A percentile compares a stretch with the other conserved stretches of the same genome.
phyloP scores from a whole-genome alignment of 2,113 vertebrate species.

The Callopanchax toddi region DNA sequence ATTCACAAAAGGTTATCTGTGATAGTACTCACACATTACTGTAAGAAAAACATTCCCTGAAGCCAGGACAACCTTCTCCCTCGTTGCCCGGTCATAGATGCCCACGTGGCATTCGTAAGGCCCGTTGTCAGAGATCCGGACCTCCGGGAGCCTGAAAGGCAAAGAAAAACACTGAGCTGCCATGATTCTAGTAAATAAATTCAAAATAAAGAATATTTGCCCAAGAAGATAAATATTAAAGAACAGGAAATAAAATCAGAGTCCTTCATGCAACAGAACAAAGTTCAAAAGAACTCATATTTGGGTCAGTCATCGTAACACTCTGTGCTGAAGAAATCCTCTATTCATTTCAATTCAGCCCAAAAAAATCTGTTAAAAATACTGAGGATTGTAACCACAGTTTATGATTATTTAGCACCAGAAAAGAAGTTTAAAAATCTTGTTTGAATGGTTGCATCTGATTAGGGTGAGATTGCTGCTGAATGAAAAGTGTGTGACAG shows the following conservation, averaged over 20 bases:
- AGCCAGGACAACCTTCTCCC: slow-evolving; percentile 95
- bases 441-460: background rate
- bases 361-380: too few relatives aligned
- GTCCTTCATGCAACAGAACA: background rate
- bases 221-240: background rate
- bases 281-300: too few relatives aligned
- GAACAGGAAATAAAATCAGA: background rate
- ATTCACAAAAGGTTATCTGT: too few relatives aligned
- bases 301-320: background rate
- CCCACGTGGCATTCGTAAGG: slow-evolving; percentile 98
- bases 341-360: too few relatives aligned
- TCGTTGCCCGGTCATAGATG: slow-evolving; percentile 92
- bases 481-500: background rate
- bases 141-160: slow-evolving; percentile 89
- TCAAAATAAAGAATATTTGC: too few relatives aligned
- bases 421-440: background rate
- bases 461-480: background rate
- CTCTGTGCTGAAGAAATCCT: background rate
- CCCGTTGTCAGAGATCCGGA: slow-evolving; percentile 94
- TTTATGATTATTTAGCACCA: background rate
- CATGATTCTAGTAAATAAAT: too few relatives aligned
- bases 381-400: too few relatives aligned
- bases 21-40: slow-evolving; percentile 91
- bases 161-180: background rate
- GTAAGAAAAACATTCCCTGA: slow-evolving; percentile 95